phyloP scores from a whole-genome alignment of 2,797 vertebrate genomes.

The Sebastes oblongus region DNA sequence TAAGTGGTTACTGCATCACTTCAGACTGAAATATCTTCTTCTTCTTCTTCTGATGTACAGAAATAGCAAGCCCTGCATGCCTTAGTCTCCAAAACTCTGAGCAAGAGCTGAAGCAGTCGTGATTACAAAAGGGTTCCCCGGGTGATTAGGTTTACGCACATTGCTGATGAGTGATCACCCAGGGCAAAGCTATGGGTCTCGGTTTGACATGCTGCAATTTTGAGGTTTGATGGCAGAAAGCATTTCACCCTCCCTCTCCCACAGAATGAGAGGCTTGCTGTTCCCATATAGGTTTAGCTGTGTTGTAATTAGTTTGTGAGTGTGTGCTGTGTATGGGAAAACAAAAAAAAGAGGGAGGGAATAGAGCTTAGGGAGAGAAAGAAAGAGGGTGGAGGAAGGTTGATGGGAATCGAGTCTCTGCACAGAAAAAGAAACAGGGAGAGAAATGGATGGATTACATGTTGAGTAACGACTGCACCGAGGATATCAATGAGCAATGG shows the following conservation, averaged over 20 bases:
- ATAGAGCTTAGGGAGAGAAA: conserved; percentile 33
- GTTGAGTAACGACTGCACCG: conserved; percentile 20
- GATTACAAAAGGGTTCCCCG: conserved; percentile 67
- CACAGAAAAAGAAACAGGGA: conserved; percentile 22
- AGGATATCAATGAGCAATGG: conserved; percentile 27
- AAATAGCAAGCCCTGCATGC: conserved; percentile 54
- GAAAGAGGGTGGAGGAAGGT: conserved; percentile 50
- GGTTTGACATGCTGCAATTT: conserved; percentile 78
- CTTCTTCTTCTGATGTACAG: conserved; percentile 47
- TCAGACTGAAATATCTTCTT: conserved; percentile 53
- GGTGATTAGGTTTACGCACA: conserved; percentile 55
- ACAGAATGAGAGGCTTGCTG: conserved; percentile 78
- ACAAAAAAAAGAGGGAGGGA: conserved; percentile 54
- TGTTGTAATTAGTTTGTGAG: conserved; percentile 78
- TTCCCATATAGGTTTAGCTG: conserved; percentile 76
- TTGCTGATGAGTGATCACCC: conserved; percentile 60
- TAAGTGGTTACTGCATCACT: conserved; percentile 47
- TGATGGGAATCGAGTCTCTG: conserved; percentile 48
- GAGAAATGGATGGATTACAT: conserved; percentile 55
- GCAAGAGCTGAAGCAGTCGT: conserved; percentile 50
- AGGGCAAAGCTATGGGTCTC: conserved; percentile 43
- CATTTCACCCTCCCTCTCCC: conserved; percentile 73
- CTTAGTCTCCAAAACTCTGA: conserved; percentile 59
- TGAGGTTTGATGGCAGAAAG: conserved; percentile 81
- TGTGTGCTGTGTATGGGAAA: conserved; percentile 57